Evolutionary conservation across 2,113 vertebrate species (phyloP).

Genomic region (Menidia beryllina): DNA sequence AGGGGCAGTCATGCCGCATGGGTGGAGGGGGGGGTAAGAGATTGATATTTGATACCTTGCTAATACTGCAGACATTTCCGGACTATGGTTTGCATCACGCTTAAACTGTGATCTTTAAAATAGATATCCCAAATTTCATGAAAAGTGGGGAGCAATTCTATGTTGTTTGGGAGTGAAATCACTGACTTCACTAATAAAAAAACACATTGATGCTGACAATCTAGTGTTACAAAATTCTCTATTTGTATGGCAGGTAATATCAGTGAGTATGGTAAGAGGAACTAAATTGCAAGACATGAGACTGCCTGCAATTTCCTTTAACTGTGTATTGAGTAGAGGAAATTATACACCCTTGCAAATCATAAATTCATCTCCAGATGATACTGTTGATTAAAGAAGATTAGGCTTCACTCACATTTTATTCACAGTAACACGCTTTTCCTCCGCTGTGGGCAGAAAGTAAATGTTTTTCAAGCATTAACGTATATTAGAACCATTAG

Average conservation of each 20-base stretch:
- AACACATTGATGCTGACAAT: constrained; percentile 64
- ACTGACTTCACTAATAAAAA: constrained; percentile 62
- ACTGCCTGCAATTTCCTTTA: constrained; percentile 66
- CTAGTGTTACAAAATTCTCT: constrained; percentile 56
- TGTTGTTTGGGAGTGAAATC: constrained; percentile 64
- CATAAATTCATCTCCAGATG: constrained; percentile 39
- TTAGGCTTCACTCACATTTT: constrained; percentile 9
- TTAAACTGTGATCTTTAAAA: constrained; percentile 73
- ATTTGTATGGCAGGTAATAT: constrained; percentile 64
- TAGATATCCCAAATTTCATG: constrained; percentile 70
- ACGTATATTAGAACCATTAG: constrained; percentile 76
- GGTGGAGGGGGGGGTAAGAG: constrained; percentile 69
- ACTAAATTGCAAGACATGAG: constrained; percentile 58
- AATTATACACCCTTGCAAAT: constrained; percentile 64
- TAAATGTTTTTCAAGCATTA: constrained; percentile 76
- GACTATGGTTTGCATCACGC: constrained; percentile 73
- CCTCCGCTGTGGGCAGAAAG: constrained; percentile 66
- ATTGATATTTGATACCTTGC: constrained; percentile 78
- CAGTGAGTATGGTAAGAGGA: constrained; percentile 45
- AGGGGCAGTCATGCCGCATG: constrained; percentile 72
- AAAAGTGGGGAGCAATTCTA: constrained; percentile 71
- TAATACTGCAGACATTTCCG: constrained; percentile 83
- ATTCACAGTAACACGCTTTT: constrained; percentile 35
- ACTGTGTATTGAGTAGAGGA: constrained; percentile 58
- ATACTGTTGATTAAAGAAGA: constrained; percentile 58